phyloP scores from a whole-genome alignment of 1,140 invertebrate species.

The Mya arenaria region DNA sequence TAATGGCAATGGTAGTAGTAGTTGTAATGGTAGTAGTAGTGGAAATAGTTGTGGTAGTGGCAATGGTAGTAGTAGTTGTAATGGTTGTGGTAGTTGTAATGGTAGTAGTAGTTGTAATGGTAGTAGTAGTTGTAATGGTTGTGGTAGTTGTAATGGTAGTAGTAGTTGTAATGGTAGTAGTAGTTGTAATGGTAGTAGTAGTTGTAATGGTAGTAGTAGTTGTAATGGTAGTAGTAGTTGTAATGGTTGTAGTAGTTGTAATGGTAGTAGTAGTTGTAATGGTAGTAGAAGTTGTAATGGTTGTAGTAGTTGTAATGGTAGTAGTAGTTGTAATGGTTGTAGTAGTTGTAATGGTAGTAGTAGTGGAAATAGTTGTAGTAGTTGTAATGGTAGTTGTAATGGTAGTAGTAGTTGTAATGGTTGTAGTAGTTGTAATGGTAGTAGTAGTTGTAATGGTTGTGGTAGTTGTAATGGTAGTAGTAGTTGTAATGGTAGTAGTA shows the following conservation, averaged over 20 bases:
- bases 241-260: conserved; percentile 33
- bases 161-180: conserved; percentile 27
- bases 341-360: conserved; percentile 27
- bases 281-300: neutral
- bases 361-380: conserved; percentile 33
- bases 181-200: conserved; percentile 22
- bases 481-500: conserved; percentile 13
- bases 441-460: conserved; percentile 21
- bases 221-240: conserved; percentile 21
- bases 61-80: conserved; percentile 10
- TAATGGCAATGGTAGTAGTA: conserved; percentile 19
- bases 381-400: conserved; percentile 10
- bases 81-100: conserved; percentile 39
- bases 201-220: conserved; percentile 30
- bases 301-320: neutral
- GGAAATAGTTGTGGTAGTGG: neutral
- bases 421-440: conserved; percentile 31
- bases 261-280: conserved; percentile 36
- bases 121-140: conserved; percentile 30
- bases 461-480: conserved; percentile 6
- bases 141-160: conserved; percentile 13
- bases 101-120: conserved; percentile 46
- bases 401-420: conserved; percentile 29
- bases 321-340: conserved; percentile 9
- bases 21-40: conserved; percentile 20